Evolutionary conservation across 2,797 vertebrate species (phyloP), one percentile per base, ranked within the genome.

Genomic region (Myripristis jacobus): DNA sequence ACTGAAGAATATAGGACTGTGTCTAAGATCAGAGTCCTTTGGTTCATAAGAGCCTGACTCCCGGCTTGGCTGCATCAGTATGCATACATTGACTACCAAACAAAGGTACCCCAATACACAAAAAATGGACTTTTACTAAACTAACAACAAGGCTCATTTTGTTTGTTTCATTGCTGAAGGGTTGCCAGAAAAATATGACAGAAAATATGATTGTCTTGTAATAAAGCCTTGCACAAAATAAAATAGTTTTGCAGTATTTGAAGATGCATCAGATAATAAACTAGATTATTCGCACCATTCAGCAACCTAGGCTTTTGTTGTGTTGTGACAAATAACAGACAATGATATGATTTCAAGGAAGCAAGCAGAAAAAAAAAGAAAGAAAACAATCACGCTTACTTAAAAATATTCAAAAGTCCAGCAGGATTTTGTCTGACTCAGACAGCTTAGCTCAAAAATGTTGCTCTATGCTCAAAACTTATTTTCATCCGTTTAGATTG

Each of bases 401-500:
- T 59, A 52, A 69, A 24, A 77, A n/a, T 70, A 58, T 56, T 54
- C 51, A 22, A 15, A 75, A 47, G 44, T 58, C 29, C 36, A 55
- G n/a, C 44, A 19, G 25, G 21, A 19, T 46, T 56, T 59, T 50
- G 1, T 66, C 69, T 55, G 63, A 66, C 29, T 77, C 29, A 7
- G 19, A 48, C 57, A 55, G 27, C 66, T 46, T 65, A 46, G 57
- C 63, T 69, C 57, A 3, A 43, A 88, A 81, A 60, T 25, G 31
- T 27, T 44, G 27, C 19, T 70, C 56, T 70, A 46, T 66, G 24
- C 61, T 75, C 48, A 77, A 59, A 57, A 41, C 55, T 4, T 50
- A 27, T 80, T 83, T 75, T 56, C 6, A 66, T 84, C 61, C 19
- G 54, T 83, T 76, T 53, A 73, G 48, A 83, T 57, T 53, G 57